These are phyloP conservation scores for Rhynchotus rufescens DNA, from an alignment of 2,797 vertebrate species.

Conservation along the genomic window DNA sequence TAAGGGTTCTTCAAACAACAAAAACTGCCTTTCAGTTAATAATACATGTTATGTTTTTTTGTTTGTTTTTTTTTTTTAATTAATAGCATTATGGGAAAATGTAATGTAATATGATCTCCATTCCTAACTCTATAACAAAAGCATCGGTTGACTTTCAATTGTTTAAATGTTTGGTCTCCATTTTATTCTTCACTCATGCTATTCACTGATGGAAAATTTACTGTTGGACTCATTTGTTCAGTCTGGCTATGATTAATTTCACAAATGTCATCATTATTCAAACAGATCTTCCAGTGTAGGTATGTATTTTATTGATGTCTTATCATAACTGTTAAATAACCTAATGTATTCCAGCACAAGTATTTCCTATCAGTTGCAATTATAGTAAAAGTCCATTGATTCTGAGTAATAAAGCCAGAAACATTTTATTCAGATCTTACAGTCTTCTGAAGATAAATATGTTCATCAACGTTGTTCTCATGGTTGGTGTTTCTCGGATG, in stretches of 20 bases:
- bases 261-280: neutral
- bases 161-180: neutral
- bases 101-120: neutral
- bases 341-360: neutral
- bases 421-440: neutral
- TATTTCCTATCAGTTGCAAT: neutral
- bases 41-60: neutral
- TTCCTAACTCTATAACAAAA: neutral
- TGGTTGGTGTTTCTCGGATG: neutral
- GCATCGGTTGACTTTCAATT: neutral
- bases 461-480: neutral
- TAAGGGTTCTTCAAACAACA: neutral
- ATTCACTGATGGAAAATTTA: neutral
- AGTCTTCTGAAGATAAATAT: constrained; percentile 8
- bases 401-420: neutral
- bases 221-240: neutral
- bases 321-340: neutral
- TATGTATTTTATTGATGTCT: neutral
- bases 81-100: neutral
- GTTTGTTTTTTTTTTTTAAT: neutral
- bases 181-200: neutral
- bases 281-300: neutral
- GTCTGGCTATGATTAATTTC: neutral
- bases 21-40: neutral
- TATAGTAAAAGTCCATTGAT: neutral